phyloP scores from a whole-genome alignment of 2,888 invertebrate genomes.

The Auanema sp. region DNA sequence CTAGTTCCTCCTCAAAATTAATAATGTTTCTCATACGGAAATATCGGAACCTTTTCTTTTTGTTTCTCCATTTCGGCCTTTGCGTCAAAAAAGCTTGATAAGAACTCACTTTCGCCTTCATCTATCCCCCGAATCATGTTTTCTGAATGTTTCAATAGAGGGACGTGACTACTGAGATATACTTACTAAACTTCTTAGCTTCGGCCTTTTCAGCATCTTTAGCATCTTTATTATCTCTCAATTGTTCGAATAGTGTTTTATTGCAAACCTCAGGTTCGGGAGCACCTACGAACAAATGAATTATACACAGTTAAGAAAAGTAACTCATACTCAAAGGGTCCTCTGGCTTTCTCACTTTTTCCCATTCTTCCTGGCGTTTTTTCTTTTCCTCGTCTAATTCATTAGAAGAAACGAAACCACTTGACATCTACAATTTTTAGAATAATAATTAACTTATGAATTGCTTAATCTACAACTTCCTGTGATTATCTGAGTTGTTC shows the following conservation, averaged over 20 bases:
- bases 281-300: conserved; percentile 72
- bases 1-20: conserved; percentile 44
- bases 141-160: conserved; percentile 64
- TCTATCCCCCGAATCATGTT: conserved; percentile 80
- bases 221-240: conserved; percentile 88
- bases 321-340: conserved; percentile 79
- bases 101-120: conserved; percentile 92
- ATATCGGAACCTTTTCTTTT: conserved; percentile 28
- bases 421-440: conserved; percentile 30
- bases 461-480: neutral
- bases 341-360: conserved; percentile 85
- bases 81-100: conserved; percentile 77
- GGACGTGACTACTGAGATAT: neutral
- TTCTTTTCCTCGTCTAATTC: conserved; percentile 81
- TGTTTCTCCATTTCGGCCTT: conserved; percentile 38
- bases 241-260: conserved; percentile 84
- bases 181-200: conserved; percentile 87
- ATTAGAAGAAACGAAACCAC: conserved; percentile 80
- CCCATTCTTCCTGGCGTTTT: conserved; percentile 92
- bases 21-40: no score
- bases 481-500: no score
- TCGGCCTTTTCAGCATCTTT: conserved; percentile 93
- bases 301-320: neutral
- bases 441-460: neutral
- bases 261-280: conserved; percentile 84